Evolutionary conservation across 2,888 invertebrate species (phyloP).

Genomic region (Mactromeris polynyma): DNA sequence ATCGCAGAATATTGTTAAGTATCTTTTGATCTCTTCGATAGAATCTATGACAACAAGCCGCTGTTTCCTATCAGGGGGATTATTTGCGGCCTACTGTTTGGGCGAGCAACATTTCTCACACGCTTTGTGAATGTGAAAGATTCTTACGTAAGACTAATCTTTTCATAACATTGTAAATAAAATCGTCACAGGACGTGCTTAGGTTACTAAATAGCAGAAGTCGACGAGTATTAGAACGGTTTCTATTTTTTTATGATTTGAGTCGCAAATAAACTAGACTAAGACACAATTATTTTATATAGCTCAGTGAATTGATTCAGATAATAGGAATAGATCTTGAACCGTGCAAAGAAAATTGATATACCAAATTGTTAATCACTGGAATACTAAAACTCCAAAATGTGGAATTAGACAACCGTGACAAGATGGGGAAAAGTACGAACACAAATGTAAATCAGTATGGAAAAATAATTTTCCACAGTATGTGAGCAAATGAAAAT

Average conservation of each 20-base stretch:
- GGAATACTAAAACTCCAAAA: background rate
- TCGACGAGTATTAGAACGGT: background rate
- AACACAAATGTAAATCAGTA: background rate
- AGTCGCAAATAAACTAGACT: background rate
- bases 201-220: background rate
- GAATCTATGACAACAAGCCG: background rate
- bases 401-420: background rate
- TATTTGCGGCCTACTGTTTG: background rate
- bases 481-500: background rate
- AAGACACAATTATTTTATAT: background rate
- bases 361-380: background rate
- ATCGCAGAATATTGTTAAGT: background rate
- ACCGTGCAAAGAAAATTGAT: background rate
- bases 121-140: background rate
- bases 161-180: background rate
- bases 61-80: background rate
- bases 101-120: background rate
- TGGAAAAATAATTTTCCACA: background rate
- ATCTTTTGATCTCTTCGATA: slow-evolving; percentile 3
- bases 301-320: background rate
- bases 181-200: background rate
- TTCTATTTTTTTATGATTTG: background rate
- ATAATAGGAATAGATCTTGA: background rate
- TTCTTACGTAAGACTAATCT: background rate
- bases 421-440: background rate